Base-by-base conservation (phyloP, 2,113 vertebrate genomes). In the Calypte anna region DNA sequence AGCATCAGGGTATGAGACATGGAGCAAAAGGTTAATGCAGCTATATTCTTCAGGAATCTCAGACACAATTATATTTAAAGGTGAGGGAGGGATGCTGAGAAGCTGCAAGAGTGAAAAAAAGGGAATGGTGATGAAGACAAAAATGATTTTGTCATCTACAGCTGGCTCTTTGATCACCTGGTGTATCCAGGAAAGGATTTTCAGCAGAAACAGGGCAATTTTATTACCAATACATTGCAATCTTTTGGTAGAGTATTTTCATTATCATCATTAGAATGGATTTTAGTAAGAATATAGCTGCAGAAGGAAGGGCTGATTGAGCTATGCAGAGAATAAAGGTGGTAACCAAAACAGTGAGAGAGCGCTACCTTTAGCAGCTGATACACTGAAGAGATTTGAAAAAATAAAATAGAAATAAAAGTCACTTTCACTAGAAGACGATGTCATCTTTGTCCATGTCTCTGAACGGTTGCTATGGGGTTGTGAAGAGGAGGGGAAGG, bases 401-500 rank as follows among this genome's bases (percentile, higher is more conserved):
- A 69, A 50, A 50, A 50, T 23, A 50, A 50, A 85, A 95, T 91
- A 94, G 24, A 94, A 96, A 96, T 93, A 96, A 94, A 96, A 97
- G 95, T 96, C 96, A 86, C 82, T 96, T 96, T 78, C 91, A 86
- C 90, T 93, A 91, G 75, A 96, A 97, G 92, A 94, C 95, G 93
- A 91, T 95, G 82, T 96, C 95, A 93, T 97, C 72, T 82, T 93
- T 95, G 91, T 95, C 93, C 62, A 36, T 55, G 78, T 94, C 93
- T 90, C 91, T 79, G 80, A 95, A 89, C 79, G 95, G 97, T 97
- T 97, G 97, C 97, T 97, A 97, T 97, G 97, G 95, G 97, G 94
- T 92, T 97, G 91, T 89, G 93, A 88, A 94, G 91, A 96, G 91
- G 75, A 94, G 70, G 82, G 91, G 83, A 95, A 94, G 53, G 73